A percentile compares a stretch with the other conserved stretches of the same genome.
phyloP scores from a whole-genome alignment of 2,113 vertebrate species.

The Zeus faber region DNA sequence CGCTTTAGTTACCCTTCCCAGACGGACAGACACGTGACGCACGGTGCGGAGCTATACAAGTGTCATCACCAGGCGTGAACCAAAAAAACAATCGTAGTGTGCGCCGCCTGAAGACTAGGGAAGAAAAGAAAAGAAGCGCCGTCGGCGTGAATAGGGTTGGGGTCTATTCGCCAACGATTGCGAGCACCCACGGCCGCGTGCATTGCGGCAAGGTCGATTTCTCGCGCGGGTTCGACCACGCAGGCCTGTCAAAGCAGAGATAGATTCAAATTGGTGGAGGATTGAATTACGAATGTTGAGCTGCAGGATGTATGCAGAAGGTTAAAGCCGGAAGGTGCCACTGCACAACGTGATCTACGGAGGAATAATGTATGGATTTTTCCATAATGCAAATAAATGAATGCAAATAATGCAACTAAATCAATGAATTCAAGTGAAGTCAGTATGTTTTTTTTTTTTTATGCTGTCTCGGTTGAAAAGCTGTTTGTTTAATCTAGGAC shows the following conservation, averaged over 20 bases:
- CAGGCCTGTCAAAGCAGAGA: constrained; percentile 15
- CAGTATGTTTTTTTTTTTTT: too few species aligned
- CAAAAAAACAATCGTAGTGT: constrained; percentile 55
- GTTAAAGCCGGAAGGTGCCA: constrained; percentile 39
- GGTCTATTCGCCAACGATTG: not conserved
- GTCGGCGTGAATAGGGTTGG: constrained; percentile 24
- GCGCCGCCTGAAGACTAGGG: constrained; percentile 37
- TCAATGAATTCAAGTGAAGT: too few species aligned
- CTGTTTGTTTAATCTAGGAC: too few species aligned
- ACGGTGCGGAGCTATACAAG: constrained; percentile 50
- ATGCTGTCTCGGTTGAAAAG: too few species aligned
- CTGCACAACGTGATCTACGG: too few species aligned
- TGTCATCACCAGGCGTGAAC: constrained; percentile 52
- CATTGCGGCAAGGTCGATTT: not conserved
- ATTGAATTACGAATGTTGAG: too few species aligned
- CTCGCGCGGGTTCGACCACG: not conserved
- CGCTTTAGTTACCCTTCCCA: constrained; percentile 39
- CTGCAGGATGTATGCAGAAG: constrained; percentile 46
- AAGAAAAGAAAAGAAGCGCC: constrained; percentile 7
- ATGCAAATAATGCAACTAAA: too few species aligned
- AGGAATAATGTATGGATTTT: too few species aligned
- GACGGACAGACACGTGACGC: constrained; percentile 45
- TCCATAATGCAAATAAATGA: too few species aligned
- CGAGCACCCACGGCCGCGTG: not conserved
- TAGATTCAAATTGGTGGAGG: too few species aligned